Conservation (phyloP, 2,113 vertebrate genomes). For the Carassius gibelio region DNA sequence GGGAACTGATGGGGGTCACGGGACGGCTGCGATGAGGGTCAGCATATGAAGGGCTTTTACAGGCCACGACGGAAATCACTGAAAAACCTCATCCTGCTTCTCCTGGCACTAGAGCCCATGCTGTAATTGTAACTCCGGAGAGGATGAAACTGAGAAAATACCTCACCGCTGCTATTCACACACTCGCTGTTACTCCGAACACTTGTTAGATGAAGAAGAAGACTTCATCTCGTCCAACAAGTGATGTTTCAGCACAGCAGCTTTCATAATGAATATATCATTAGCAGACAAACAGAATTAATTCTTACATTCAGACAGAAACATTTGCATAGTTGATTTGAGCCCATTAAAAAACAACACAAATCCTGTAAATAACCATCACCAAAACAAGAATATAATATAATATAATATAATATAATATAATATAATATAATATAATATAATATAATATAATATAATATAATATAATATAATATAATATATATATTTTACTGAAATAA, state of each 20-base stretch:
- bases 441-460: no score
- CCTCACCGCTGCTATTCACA: neutral
- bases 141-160: neutral
- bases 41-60: neutral
- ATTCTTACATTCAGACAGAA: neutral
- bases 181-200: neutral
- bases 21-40: neutral
- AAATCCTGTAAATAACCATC: no score
- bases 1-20: neutral
- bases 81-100: neutral
- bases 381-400: no score
- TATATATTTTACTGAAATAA: no score
- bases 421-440: no score
- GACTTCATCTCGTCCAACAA: no score
- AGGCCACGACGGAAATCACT: neutral
- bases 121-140: slow-evolving; percentile 5
- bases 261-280: no score
- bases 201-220: neutral
- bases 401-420: no score
- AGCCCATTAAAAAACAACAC: no score
- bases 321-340: no score
- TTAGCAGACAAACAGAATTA: neutral
- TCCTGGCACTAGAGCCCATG: neutral
- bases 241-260: neutral
- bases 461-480: no score